A percentile compares a stretch with the other conserved stretches of the same genome.
Conservation (phyloP, 2,113 vertebrate species). For the Glaucomys volans region DNA sequence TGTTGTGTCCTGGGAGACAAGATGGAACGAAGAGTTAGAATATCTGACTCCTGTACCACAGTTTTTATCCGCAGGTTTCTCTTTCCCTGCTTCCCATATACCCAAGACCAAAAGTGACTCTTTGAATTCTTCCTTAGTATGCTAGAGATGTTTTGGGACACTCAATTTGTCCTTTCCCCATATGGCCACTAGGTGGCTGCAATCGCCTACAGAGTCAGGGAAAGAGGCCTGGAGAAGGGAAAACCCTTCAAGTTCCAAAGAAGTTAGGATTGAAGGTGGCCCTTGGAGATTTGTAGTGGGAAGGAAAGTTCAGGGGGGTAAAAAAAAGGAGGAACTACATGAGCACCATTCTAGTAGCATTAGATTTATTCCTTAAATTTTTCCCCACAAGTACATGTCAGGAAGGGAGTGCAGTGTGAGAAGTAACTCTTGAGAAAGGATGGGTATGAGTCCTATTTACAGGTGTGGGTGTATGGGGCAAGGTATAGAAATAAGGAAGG, state of each 20-base stretch:
- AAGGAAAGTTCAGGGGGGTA: background rate
- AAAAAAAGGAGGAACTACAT: background rate
- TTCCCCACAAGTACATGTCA: background rate
- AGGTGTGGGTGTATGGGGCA: background rate
- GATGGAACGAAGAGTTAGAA: background rate
- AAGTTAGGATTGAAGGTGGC: background rate
- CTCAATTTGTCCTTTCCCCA: background rate
- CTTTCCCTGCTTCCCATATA: background rate
- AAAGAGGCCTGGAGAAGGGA: background rate
- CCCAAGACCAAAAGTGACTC: background rate
- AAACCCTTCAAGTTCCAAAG: background rate
- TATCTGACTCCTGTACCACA: background rate
- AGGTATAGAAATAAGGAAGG: background rate
- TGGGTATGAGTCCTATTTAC: background rate
- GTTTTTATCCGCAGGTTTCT: background rate
- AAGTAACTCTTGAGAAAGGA: background rate
- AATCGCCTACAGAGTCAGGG: background rate
- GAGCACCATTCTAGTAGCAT: background rate
- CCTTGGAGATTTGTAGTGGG: background rate
- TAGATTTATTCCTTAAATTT: background rate
- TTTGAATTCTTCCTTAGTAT: background rate
- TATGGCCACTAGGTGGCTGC: slow-evolving; percentile 73
- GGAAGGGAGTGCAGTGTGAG: background rate
- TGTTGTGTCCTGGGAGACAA: background rate
- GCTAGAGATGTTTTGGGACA: background rate